phyloP scores from a whole-genome alignment of 2,113 vertebrate species.

The Tinamus guttatus region DNA sequence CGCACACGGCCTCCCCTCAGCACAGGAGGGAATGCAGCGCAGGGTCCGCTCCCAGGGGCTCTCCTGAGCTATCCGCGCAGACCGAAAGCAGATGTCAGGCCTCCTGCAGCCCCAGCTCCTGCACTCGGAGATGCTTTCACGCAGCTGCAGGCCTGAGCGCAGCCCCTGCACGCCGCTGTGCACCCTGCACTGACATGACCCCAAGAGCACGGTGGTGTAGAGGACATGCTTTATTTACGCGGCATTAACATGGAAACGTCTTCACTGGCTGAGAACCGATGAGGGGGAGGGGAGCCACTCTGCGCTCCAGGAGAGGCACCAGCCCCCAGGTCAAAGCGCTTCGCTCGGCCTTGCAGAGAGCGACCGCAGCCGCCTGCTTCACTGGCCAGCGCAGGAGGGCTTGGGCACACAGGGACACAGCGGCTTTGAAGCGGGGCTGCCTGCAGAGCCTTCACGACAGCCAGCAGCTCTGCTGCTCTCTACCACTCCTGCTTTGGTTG shows the following conservation, averaged over 20 bases:
- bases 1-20: no score
- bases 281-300: neutral
- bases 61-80: no score
- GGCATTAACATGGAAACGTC: neutral
- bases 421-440: accelerated
- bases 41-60: accelerated
- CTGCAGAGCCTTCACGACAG: neutral
- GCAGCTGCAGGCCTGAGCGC: neutral
- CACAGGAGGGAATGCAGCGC: accelerated
- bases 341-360: neutral
- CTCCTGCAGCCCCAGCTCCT: neutral
- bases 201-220: neutral
- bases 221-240: neutral
- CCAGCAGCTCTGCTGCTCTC: neutral
- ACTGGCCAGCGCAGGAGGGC: neutral
- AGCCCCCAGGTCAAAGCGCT: neutral
- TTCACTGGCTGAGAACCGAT: neutral
- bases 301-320: neutral
- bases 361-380: neutral
- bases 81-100: no score
- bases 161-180: neutral
- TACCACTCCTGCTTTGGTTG: neutral
- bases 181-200: neutral
- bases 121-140: neutral
- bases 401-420: accelerated